Percentiles rank a stretch among this genome's conserved stretches.
Conservation (phyloP, 2,888 invertebrate genomes). For the Erebia ligea region DNA sequence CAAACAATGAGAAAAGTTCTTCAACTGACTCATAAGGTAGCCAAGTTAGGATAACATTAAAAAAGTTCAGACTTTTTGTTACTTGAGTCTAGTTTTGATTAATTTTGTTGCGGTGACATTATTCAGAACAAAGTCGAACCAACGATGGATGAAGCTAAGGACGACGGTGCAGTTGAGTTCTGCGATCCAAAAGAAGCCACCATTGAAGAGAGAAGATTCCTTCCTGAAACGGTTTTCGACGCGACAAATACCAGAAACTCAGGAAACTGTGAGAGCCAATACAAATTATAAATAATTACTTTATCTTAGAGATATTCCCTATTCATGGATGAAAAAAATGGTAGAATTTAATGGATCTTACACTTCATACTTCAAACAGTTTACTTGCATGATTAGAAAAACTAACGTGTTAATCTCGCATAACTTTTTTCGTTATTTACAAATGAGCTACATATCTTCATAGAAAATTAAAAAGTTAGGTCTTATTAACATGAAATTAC, state of each 20-base stretch:
- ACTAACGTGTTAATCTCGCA: no score
- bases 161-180: conserved; percentile 96
- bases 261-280: conserved; percentile 86
- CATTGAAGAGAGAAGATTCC: conserved; percentile 95
- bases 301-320: no score
- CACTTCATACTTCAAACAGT: no score
- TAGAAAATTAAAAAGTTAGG: not conserved
- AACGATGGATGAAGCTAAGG: conserved; percentile 97
- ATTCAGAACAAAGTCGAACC: conserved; percentile 94
- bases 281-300: not conserved
- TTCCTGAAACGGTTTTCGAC: conserved; percentile 97
- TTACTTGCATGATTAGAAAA: no score
- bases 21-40: conserved; percentile 16
- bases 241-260: conserved; percentile 93
- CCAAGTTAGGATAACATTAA: conserved; percentile 10
- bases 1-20: conserved; percentile 13
- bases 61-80: conserved; percentile 5
- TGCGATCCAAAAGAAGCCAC: conserved; percentile 94
- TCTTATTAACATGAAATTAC: not conserved
- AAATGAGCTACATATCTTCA: no score
- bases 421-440: no score
- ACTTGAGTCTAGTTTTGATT: conserved; percentile 4
- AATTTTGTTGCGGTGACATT: conserved; percentile 29
- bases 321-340: no score
- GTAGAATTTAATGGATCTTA: no score